Evolutionary conservation across 2,888 invertebrate genomes (phyloP).

Genomic region (Catocala nupta): DNA sequence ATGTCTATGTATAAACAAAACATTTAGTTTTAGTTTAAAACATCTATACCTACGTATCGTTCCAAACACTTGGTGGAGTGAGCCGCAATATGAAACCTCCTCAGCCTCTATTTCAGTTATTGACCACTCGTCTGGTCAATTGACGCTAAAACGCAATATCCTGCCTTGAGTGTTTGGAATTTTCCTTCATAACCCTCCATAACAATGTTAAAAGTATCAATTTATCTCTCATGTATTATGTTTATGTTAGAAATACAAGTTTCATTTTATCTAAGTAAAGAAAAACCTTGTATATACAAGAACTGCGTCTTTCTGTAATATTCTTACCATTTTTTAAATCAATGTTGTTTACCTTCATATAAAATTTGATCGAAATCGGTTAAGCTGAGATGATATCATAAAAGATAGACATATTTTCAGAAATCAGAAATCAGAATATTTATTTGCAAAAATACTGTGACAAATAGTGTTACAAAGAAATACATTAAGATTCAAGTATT

Average conservation of each 20-base stretch:
- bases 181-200: conserved; percentile 47
- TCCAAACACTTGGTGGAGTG: conserved; percentile 26
- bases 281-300: no score
- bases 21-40: not conserved
- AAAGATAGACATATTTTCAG: no score
- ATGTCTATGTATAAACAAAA: not conserved
- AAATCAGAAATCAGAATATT: no score
- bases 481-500: no score
- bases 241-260: conserved; percentile 1
- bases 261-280: not conserved
- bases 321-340: no score
- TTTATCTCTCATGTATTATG: not conserved
- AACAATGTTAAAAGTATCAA: conserved; percentile 24
- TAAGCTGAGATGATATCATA: no score
- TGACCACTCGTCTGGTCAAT: conserved; percentile 76
- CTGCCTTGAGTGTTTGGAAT: conserved; percentile 63
- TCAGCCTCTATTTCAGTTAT: conserved; percentile 65
- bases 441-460: no score
- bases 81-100: conserved; percentile 67
- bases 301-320: no score
- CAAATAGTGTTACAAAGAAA: no score
- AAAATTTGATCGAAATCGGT: no score
- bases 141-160: conserved; percentile 79
- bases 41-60: conserved; percentile 22
- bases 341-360: no score